A percentile compares a stretch with the other conserved stretches of the same genome.
Evolutionary conservation across 92 coral and sea anemone species (phyloP).

Genomic region (Parazoanthus atlanticus): DNA sequence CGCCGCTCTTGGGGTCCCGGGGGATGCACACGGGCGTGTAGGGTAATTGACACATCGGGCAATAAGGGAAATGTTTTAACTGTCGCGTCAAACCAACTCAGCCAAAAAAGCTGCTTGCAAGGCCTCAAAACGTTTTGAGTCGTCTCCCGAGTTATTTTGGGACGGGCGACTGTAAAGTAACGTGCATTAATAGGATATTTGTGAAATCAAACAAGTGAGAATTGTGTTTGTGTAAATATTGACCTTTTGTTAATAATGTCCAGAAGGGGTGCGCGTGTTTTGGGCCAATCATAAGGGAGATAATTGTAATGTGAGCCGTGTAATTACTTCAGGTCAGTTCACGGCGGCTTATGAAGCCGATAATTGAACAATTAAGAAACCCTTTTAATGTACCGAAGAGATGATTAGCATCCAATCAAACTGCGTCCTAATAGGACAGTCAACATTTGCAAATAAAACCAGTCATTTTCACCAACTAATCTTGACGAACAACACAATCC

Average conservation of each 20-base stretch:
- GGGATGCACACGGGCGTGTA: slow-evolving; percentile 19
- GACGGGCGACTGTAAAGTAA: not conserved
- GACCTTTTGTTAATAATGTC: slow-evolving; percentile 4
- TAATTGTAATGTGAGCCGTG: slow-evolving; percentile 26
- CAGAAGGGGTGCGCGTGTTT: slow-evolving; percentile 1
- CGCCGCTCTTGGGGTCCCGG: slow-evolving; percentile 69
- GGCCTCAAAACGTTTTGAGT: not conserved
- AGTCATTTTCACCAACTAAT: not conserved
- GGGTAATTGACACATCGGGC: slow-evolving; percentile 15
- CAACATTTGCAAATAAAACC: slow-evolving; percentile 36
- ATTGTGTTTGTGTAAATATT: slow-evolving; percentile 34
- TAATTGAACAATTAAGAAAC: slow-evolving; percentile 39
- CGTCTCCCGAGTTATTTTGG: slow-evolving; percentile 1
- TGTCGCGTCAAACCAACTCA: not conserved
- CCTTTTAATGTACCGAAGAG: slow-evolving; percentile 44
- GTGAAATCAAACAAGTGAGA: slow-evolving; percentile 3
- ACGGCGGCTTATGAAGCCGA: slow-evolving; percentile 43
- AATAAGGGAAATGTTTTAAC: not conserved
- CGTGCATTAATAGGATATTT: slow-evolving; percentile 8
- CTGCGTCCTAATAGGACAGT: slow-evolving; percentile 4
- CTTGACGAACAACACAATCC: not conserved
- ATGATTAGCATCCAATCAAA: slow-evolving; percentile 31
- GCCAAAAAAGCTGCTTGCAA: not conserved
- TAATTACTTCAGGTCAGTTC: slow-evolving; percentile 24
- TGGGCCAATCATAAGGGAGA: slow-evolving; percentile 29